Percentiles rank a stretch among this genome's conserved stretches.
phyloP scores from a whole-genome alignment of 2,113 vertebrate species.

The Oncorhynchus masou region DNA sequence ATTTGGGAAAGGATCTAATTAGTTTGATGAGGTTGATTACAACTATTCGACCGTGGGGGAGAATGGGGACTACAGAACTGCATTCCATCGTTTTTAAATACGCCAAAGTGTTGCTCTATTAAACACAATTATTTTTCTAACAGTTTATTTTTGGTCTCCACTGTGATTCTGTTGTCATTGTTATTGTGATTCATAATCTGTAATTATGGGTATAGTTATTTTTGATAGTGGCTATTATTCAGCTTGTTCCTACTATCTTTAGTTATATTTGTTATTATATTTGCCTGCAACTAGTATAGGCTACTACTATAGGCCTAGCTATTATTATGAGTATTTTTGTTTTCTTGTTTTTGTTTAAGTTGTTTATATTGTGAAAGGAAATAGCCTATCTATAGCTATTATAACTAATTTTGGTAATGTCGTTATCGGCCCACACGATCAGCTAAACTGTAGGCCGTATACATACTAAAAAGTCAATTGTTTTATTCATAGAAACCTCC shows the following conservation, averaged over 20 bases:
- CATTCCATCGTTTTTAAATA: slow-evolving; percentile 3
- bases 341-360: not conserved
- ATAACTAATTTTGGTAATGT: not conserved
- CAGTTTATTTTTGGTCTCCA: not conserved
- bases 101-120: not conserved
- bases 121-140: not conserved
- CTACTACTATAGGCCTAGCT: too few relatives aligned
- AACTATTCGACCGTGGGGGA: slow-evolving; percentile 24
- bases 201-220: not conserved
- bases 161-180: not conserved
- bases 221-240: too few relatives aligned
- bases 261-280: too few relatives aligned
- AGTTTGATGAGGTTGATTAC: slow-evolving; percentile 75
- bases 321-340: not conserved
- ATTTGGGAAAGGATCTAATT: slow-evolving; percentile 81
- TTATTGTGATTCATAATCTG: not conserved
- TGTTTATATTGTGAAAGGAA: not conserved
- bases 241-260: too few relatives aligned
- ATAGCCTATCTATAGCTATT: not conserved
- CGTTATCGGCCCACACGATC: not conserved
- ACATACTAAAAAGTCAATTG: not conserved
- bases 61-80: not conserved
- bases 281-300: too few relatives aligned
- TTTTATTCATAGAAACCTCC: not conserved
- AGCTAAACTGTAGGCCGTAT: not conserved